Evolutionary conservation across 30 jellyfish, hydroid and myxozoan species (phyloP).

Genomic region (Hydractinia echinata): DNA sequence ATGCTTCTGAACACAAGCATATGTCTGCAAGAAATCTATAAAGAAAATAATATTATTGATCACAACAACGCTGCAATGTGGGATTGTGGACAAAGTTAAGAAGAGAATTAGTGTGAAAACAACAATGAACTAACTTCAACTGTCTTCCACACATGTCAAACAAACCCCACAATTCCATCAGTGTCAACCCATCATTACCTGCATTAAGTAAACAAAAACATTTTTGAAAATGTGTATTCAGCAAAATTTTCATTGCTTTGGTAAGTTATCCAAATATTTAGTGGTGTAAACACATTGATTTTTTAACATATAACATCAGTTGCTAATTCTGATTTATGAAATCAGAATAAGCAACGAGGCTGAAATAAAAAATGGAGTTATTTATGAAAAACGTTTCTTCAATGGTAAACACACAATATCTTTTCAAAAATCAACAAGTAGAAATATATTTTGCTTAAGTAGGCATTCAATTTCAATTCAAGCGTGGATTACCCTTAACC

Average conservation of each 20-base stretch:
- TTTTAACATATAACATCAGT: too few species aligned
- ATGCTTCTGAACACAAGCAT: conserved; percentile 80
- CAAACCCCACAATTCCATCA: conserved; percentile 24
- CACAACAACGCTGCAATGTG: neutral
- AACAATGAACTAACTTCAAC: conserved; percentile 5
- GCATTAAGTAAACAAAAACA: neutral
- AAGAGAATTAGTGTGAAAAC: neutral
- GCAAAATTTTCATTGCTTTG: neutral
- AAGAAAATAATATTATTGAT: neutral
- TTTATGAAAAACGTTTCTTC: too few species aligned
- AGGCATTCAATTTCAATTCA: too few species aligned
- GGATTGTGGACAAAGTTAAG: neutral
- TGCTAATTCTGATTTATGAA: too few species aligned
- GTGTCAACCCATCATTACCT: neutral
- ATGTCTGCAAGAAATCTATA: conserved; percentile 69
- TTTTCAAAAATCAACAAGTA: too few species aligned
- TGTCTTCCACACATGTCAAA: conserved; percentile 18
- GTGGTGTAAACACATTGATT: too few species aligned
- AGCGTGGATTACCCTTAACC: too few species aligned
- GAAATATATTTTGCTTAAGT: too few species aligned
- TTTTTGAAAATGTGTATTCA: neutral
- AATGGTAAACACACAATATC: too few species aligned
- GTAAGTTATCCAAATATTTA: too few species aligned
- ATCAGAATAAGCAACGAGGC: too few species aligned
- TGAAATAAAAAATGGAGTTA: too few species aligned